A percentile compares a stretch with the other conserved stretches of the same genome.
These are phyloP conservation scores for Micronycteris hirsuta DNA, from an alignment of 2,113 vertebrate species.

Conservation along the genomic window DNA sequence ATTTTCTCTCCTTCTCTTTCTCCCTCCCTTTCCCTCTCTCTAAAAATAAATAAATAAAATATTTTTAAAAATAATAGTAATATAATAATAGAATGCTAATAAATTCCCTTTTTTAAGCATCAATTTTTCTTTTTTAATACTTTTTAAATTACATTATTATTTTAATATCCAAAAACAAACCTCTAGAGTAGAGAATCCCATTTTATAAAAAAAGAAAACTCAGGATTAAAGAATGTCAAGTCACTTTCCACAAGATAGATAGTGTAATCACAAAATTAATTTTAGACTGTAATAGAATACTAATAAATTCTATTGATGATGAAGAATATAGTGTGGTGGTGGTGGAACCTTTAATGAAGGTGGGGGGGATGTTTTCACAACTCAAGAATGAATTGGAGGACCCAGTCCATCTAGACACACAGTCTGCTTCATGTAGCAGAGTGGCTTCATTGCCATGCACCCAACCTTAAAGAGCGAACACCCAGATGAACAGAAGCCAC, in stretches of 20 bases:
- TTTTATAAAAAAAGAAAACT: neutral
- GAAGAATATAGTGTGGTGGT: neutral
- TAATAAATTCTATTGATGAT: neutral
- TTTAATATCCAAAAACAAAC: neutral
- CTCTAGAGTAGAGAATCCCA: neutral
- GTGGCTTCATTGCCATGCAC: too few species aligned
- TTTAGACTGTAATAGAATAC: neutral
- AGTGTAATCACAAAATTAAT: neutral
- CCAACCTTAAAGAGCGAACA: neutral
- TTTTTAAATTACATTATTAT: neutral
- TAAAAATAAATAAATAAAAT: too few species aligned
- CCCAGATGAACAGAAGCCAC: neutral
- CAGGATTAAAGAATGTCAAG: neutral
- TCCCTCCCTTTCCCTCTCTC: too few species aligned
- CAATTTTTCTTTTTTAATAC: too few species aligned
- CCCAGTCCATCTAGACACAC: rapidly evolving
- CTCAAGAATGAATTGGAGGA: neutral
- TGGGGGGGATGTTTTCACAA: neutral
- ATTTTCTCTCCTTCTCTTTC: too few species aligned
- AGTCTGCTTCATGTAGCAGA: too few species aligned
- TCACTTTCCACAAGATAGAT: neutral
- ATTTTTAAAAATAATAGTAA: neutral
- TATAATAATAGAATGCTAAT: neutral
- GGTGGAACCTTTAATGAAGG: neutral
- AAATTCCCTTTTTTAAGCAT: too few species aligned